Evolutionary conservation across 2,888 invertebrate genomes (phyloP).

Genomic region (Ectemnius lituratus): DNA sequence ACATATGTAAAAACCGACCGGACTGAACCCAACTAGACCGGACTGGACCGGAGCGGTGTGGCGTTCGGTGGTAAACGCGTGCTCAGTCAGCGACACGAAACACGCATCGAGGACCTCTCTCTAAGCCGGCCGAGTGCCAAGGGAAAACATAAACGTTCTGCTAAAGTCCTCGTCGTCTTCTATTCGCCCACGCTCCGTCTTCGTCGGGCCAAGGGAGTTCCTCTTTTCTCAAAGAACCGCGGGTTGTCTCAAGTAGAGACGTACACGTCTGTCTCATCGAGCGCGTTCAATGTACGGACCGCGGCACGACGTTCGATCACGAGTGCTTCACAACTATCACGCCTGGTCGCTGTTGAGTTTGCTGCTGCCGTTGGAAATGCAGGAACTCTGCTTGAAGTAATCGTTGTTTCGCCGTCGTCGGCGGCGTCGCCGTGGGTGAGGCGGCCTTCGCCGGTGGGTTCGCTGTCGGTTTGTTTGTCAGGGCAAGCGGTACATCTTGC

Average conservation of each 20-base stretch:
- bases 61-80: conserved; percentile 16
- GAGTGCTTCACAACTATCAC: conserved; percentile 94
- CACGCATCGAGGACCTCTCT: conserved; percentile 26
- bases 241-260: conserved; percentile 41
- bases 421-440: conserved; percentile 78
- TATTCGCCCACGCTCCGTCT: background rate
- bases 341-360: conserved; percentile 87
- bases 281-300: conserved; percentile 61
- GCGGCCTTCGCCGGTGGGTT: conserved; percentile 74
- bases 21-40: conserved; percentile 2
- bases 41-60: conserved; percentile 1
- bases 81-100: conserved; percentile 36
- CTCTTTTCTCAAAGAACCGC: conserved; percentile 37
- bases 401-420: conserved; percentile 77
- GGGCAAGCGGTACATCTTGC: conserved; percentile 74
- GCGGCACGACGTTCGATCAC: conserved; percentile 74
- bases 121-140: conserved; percentile 27
- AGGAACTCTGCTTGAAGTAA: conserved; percentile 82
- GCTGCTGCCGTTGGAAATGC: conserved; percentile 80
- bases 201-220: conserved; percentile 17
- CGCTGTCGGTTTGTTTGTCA: conserved; percentile 71
- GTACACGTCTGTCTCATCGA: conserved; percentile 32
- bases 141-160: conserved; percentile 25
- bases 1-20: conserved; percentile 53
- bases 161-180: conserved; percentile 27